Evolutionary conservation across 2,888 invertebrate genomes (phyloP).

Genomic region (Ryuthela nishihirai): DNA sequence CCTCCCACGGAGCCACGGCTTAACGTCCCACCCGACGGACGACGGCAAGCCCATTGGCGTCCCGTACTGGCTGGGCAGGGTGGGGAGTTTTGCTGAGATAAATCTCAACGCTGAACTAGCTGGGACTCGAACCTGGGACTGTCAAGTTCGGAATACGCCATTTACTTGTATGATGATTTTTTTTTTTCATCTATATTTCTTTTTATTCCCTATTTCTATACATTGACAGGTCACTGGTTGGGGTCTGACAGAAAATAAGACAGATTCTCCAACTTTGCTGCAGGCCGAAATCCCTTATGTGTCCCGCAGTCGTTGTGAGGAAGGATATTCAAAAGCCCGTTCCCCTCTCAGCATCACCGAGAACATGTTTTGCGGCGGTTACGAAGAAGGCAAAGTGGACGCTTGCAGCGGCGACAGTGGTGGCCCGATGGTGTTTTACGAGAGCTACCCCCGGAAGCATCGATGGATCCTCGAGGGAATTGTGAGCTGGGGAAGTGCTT

Average conservation of each 20-base stretch:
- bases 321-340: conserved; percentile 22
- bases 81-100: too few species aligned
- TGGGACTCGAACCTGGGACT: too few species aligned
- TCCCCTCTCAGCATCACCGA: neutral
- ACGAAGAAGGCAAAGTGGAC: conserved; percentile 10
- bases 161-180: too few species aligned
- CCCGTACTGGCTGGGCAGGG: too few species aligned
- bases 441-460: neutral
- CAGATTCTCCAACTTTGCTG: conserved; percentile 9
- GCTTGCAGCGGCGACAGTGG: conserved; percentile 38
- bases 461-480: conserved; percentile 34
- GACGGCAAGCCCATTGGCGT: too few species aligned
- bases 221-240: conserved; percentile 37
- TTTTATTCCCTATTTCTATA: too few species aligned
- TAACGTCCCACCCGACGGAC: too few species aligned
- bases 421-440: conserved; percentile 34
- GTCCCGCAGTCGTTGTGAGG: conserved; percentile 20
- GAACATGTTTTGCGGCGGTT: conserved; percentile 12
- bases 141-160: too few species aligned
- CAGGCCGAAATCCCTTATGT: conserved; percentile 32
- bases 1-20: too few species aligned
- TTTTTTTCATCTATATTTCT: too few species aligned
- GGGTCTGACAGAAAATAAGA: conserved; percentile 26
- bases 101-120: too few species aligned
- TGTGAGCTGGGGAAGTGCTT: conserved; percentile 37